A percentile compares a stretch with the other conserved stretches of the same genome.
phyloP scores from a whole-genome alignment of 2,888 invertebrate species.

The Himalopsyche japonica region DNA sequence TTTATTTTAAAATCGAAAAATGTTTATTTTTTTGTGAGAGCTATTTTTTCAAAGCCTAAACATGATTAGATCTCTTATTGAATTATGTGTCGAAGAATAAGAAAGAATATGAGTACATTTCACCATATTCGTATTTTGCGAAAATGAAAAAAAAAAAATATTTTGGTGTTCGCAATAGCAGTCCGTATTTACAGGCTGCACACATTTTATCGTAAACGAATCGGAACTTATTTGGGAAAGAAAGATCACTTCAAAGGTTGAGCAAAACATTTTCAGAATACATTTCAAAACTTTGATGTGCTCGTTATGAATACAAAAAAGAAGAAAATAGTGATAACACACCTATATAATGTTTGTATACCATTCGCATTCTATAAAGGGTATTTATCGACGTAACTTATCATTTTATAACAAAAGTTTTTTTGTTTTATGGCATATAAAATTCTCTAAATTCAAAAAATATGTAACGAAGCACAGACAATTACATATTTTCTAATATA shows the following conservation, averaged over 20 bases:
- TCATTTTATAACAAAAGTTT: no score
- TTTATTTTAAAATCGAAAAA: no score
- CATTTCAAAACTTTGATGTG: not conserved
- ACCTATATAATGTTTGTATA: not conserved
- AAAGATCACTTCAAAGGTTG: not conserved
- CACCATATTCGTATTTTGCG: not conserved
- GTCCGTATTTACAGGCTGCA: not conserved
- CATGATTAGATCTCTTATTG: not conserved
- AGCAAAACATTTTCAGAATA: not conserved
- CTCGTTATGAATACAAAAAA: not conserved
- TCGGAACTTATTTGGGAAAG: not conserved
- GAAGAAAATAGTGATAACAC: not conserved
- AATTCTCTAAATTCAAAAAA: no score
- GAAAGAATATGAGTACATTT: not conserved
- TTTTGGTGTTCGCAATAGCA: not conserved
- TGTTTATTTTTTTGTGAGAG: not conserved
- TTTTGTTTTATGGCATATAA: no score
- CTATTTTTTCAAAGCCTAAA: not conserved
- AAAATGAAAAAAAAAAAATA: not conserved
- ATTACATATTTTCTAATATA: no score
- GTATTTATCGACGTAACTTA: no score
- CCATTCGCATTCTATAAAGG: not conserved
- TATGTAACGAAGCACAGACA: no score
- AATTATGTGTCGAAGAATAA: not conserved
- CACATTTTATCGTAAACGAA: not conserved